phyloP scores from a whole-genome alignment of 2,113 vertebrate species.

The Prunella himalayana region DNA sequence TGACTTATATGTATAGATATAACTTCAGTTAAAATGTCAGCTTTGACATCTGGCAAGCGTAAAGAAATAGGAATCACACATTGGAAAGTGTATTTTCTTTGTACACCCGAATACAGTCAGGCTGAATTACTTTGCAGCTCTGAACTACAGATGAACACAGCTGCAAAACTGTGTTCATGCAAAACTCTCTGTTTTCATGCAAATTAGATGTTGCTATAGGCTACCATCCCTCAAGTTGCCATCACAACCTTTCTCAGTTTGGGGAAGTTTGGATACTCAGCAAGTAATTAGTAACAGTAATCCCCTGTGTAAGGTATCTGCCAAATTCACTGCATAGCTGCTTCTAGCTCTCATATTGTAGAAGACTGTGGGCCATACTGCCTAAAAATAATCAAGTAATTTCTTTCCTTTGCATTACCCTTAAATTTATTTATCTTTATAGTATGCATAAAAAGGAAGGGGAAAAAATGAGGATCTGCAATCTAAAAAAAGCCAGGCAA shows the following conservation, averaged over 20 bases:
- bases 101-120: neutral
- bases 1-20: no score
- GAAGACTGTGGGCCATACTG: neutral
- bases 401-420: neutral
- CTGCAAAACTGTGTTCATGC: constrained; percentile 8
- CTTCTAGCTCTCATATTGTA: neutral
- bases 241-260: neutral
- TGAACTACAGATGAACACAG: neutral
- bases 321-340: neutral
- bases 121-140: neutral
- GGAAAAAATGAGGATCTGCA: neutral
- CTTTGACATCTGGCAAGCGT: neutral
- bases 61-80: neutral
- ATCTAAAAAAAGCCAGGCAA: neutral
- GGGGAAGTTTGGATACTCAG: neutral
- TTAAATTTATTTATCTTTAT: neutral
- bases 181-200: constrained; percentile 10
- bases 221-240: neutral
- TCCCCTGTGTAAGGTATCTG: neutral
- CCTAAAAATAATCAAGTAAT: neutral
- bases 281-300: constrained; percentile 7
- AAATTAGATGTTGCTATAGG: constrained; percentile 12
- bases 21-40: neutral
- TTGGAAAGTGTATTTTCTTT: neutral
- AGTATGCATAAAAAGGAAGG: neutral